phyloP scores from a whole-genome alignment of 2,888 invertebrate species.

The Heliconius charithonia region DNA sequence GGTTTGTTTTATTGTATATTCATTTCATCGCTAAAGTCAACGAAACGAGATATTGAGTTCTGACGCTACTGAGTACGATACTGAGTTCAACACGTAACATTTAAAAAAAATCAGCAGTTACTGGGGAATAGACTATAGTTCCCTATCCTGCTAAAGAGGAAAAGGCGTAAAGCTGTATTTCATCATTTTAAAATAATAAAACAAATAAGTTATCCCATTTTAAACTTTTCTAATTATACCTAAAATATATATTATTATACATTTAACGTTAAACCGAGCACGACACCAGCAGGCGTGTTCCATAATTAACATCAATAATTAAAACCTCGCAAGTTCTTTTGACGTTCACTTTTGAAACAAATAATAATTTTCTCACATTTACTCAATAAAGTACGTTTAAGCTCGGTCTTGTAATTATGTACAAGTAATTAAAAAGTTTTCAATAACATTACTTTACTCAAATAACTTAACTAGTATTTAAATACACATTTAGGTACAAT shows the following conservation, averaged over 20 bases:
- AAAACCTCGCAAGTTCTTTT: constrained; percentile 27
- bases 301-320: constrained; percentile 19
- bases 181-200: background rate
- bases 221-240: constrained; percentile 2
- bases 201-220: background rate
- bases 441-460: background rate
- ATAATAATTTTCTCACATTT: constrained; percentile 4
- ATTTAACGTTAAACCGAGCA: background rate
- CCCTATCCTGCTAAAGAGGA: background rate
- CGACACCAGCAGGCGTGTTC: constrained; percentile 19
- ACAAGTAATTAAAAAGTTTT: constrained; percentile 6
- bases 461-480: constrained; percentile 3
- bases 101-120: background rate
- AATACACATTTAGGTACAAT: background rate
- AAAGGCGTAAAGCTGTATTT: background rate
- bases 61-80: too few relatives aligned
- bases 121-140: background rate
- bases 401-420: constrained; percentile 7
- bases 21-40: too few relatives aligned
- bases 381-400: constrained; percentile 10
- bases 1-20: background rate
- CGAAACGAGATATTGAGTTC: too few relatives aligned
- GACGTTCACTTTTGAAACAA: constrained; percentile 19
- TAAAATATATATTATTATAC: background rate
- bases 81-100: too few relatives aligned